phyloP scores from a whole-genome alignment of 2,113 vertebrate genomes.

The Pionites leucogaster region DNA sequence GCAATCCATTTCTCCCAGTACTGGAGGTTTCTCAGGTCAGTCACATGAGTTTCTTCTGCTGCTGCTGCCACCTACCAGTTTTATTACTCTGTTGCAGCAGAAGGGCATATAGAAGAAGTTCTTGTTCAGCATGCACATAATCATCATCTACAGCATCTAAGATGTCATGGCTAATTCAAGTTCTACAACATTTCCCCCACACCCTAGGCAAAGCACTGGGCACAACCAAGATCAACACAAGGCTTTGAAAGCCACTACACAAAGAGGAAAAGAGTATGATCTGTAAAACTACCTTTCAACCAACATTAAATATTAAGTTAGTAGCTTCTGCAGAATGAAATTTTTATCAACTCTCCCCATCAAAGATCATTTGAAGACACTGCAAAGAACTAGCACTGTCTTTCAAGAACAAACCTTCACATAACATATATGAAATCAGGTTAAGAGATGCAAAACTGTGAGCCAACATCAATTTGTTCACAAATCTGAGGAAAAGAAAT shows the following conservation, averaged over 20 bases:
- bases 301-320: neutral
- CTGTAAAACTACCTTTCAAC: neutral
- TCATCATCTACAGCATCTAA: conserved; percentile 48
- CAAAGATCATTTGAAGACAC: neutral
- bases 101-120: conserved; percentile 79
- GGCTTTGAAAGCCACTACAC: neutral
- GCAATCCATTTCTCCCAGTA: conserved; percentile 58
- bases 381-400: neutral
- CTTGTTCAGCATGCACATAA: conserved; percentile 70
- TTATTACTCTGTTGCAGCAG: conserved; percentile 81
- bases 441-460: neutral
- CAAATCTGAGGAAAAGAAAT: neutral
- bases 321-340: neutral
- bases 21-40: conserved; percentile 63
- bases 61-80: conserved; percentile 77
- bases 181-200: neutral
- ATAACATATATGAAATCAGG: neutral
- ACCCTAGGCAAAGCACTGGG: conserved; percentile 19
- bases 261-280: neutral
- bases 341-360: neutral
- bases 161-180: conserved; percentile 23
- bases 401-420: neutral
- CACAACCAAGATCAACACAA: neutral
- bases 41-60: conserved; percentile 69
- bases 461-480: neutral